Percentiles rank a stretch among this genome's conserved stretches.
Evolutionary conservation across 2,797 vertebrate species (phyloP).

Genomic region (Myotis daubentonii): DNA sequence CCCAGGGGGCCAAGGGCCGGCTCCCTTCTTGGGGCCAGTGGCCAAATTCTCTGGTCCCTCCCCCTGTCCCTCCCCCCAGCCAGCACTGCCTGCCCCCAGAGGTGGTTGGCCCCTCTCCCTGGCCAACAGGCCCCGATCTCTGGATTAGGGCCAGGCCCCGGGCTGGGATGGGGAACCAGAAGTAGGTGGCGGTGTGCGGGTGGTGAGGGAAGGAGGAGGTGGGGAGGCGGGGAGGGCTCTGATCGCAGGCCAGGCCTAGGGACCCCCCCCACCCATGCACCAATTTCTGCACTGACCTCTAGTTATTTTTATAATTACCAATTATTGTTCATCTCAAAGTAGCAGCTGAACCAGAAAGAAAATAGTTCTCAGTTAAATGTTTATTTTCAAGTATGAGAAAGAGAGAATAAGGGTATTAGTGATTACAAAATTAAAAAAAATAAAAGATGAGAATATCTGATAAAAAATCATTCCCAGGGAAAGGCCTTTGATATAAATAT

Average conservation of each 20-base stretch:
- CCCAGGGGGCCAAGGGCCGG: too few relatives aligned
- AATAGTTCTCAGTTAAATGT: not conserved
- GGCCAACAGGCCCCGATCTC: too few relatives aligned
- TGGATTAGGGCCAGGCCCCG: too few relatives aligned
- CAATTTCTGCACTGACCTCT: not conserved
- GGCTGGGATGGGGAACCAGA: too few relatives aligned
- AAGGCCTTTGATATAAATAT: not conserved
- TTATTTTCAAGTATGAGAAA: not conserved
- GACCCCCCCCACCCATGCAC: too few relatives aligned
- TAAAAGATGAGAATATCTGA: not conserved
- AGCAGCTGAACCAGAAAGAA: not conserved
- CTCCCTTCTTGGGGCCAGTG: too few relatives aligned
- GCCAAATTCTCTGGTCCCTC: too few relatives aligned
- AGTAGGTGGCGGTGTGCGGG: too few relatives aligned
- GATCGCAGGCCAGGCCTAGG: too few relatives aligned
- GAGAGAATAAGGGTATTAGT: not conserved
- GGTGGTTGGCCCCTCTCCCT: too few relatives aligned
- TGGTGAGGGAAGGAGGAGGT: too few relatives aligned
- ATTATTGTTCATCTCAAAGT: not conserved
- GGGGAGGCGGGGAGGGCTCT: too few relatives aligned
- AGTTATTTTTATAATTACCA: not conserved
- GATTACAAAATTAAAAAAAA: not conserved
- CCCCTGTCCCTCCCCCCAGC: fast-evolving
- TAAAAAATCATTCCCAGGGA: not conserved
- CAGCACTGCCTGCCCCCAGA: fast-evolving